Conservation (phyloP, 1,140 invertebrate genomes). For the Cydia amplana region DNA sequence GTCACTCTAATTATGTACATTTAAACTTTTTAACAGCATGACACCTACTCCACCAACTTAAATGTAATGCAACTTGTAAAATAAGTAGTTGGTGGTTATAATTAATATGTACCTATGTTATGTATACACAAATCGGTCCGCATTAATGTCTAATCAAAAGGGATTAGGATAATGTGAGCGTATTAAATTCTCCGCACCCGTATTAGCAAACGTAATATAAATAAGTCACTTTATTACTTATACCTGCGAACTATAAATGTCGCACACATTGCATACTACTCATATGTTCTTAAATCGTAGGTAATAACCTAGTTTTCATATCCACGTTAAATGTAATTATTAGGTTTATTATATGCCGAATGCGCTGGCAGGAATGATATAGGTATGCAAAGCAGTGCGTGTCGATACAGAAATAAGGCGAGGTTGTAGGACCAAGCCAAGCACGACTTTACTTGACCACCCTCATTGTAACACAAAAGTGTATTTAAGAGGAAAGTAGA, state of each 20-base stretch:
- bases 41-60: constrained; percentile 2
- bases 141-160: constrained; percentile 26
- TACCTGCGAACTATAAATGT: constrained; percentile 23
- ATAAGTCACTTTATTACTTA: constrained; percentile 5
- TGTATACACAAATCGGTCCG: constrained; percentile 24
- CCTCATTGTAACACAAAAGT: not conserved
- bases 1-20: too few relatives aligned
- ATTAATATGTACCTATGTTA: too few relatives aligned
- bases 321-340: constrained; percentile 18
- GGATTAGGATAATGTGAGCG: constrained; percentile 19
- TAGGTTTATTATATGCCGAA: constrained; percentile 19
- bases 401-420: constrained; percentile 8
- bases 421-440: constrained; percentile 11
- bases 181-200: constrained; percentile 28
- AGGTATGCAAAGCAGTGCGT: constrained; percentile 9
- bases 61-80: not conserved
- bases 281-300: constrained; percentile 22
- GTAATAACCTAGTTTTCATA: constrained; percentile 28
- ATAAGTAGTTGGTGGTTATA: constrained; percentile 12
- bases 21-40: not conserved
- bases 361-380: constrained; percentile 6
- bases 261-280: not conserved
- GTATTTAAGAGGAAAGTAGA: not conserved
- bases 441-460: constrained; percentile 12
- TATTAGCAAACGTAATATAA: constrained; percentile 25